phyloP scores from a whole-genome alignment of 2,888 invertebrate genomes.

The Octodonta nipae region DNA sequence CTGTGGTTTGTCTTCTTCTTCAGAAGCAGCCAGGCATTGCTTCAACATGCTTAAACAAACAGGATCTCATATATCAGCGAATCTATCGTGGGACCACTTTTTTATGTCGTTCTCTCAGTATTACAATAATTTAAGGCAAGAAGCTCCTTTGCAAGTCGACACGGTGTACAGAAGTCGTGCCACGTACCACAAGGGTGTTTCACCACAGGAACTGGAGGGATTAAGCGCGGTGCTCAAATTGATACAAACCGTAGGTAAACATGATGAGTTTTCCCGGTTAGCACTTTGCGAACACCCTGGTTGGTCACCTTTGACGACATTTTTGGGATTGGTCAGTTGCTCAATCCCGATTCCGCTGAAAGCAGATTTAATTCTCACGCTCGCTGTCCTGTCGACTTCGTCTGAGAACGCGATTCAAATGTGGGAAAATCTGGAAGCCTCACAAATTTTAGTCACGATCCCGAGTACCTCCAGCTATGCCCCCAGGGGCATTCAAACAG shows the following conservation, averaged over 20 bases:
- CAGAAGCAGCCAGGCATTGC: conserved; percentile 63
- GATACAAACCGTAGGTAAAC: conserved; percentile 61
- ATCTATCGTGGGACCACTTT: conserved; percentile 74
- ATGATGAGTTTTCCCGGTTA: conserved; percentile 68
- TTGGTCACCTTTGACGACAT: conserved; percentile 69
- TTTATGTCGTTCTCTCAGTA: conserved; percentile 64
- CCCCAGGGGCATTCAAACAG: conserved; percentile 54
- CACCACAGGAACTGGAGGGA: conserved; percentile 72
- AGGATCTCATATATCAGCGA: conserved; percentile 24
- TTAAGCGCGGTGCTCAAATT: conserved; percentile 68
- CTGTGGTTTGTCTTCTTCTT: conserved; percentile 62
- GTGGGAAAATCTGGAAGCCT: conserved; percentile 76
- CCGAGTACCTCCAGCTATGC: conserved; percentile 50
- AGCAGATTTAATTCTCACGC: conserved; percentile 63
- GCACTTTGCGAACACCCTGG: conserved; percentile 77
- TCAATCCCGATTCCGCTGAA: conserved; percentile 76
- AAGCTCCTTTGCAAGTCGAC: conserved; percentile 50
- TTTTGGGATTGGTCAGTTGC: conserved; percentile 75
- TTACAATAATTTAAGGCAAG: conserved; percentile 57
- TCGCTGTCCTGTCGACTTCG: conserved; percentile 67
- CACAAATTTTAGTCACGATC: conserved; percentile 61
- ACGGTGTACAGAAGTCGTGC: conserved; percentile 41
- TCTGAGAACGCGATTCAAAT: conserved; percentile 64
- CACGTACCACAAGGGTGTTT: conserved; percentile 48
- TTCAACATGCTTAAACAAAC: conserved; percentile 60